Evolutionary conservation across 2,797 vertebrate genomes (phyloP).

Genomic region (Microchirus variegatus): DNA sequence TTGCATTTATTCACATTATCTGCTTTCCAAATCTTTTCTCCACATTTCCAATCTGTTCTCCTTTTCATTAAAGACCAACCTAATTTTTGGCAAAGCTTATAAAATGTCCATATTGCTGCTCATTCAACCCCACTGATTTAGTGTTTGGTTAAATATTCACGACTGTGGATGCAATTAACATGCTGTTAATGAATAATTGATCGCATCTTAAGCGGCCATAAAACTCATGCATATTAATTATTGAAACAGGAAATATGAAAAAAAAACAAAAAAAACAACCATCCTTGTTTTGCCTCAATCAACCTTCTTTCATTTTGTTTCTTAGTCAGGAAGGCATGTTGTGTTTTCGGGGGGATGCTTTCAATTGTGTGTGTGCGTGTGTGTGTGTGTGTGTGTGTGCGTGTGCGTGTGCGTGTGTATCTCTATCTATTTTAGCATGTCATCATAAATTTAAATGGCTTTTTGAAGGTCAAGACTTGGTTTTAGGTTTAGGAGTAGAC

Average conservation of each 20-base stretch:
- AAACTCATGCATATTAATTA: slow-evolving; percentile 84
- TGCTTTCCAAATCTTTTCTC: slow-evolving; percentile 44
- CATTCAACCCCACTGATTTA: slow-evolving; percentile 82
- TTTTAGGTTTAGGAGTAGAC: no score
- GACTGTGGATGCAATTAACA: slow-evolving; percentile 84
- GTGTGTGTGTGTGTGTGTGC: not conserved
- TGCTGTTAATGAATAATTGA: slow-evolving; percentile 85
- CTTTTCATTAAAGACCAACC: slow-evolving; percentile 75
- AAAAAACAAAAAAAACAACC: slow-evolving; percentile 66
- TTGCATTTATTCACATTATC: slow-evolving; percentile 53
- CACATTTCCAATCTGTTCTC: slow-evolving; percentile 57
- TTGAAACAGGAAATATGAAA: slow-evolving; percentile 80
- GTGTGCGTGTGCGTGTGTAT: not conserved
- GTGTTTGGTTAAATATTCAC: slow-evolving; percentile 82
- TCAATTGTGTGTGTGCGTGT: slow-evolving; percentile 18
- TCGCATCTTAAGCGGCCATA: slow-evolving; percentile 82
- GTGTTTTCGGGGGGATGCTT: slow-evolving; percentile 26
- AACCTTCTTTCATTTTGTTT: slow-evolving; percentile 71
- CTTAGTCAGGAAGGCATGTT: slow-evolving; percentile 57
- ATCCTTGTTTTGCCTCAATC: slow-evolving; percentile 79
- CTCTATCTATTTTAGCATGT: no score
- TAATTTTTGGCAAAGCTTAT: slow-evolving; percentile 77
- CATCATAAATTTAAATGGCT: no score
- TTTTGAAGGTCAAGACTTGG: no score
- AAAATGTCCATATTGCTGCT: slow-evolving; percentile 80